Base-by-base conservation (phyloP, 2,797 vertebrate species). In the Mionectes olivaceus region DNA sequence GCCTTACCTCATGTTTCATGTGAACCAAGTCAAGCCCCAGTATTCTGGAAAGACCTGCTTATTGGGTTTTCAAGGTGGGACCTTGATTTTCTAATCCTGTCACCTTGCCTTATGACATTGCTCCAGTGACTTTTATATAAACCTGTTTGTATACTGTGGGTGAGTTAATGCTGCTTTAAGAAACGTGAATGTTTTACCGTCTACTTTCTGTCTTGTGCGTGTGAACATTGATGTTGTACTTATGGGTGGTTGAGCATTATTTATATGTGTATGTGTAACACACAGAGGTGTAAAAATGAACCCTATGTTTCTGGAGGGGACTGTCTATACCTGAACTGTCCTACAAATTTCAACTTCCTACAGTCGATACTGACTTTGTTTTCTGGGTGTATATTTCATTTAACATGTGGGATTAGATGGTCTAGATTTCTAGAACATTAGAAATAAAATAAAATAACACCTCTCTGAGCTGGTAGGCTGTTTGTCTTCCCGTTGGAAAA, bases 81-180 rank as follows among this genome's bases (percentile, higher is more conserved):
- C 49, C 57, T 74, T 0, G 0, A 13, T 2, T 53, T 75, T n/a
- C 43, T 75, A 93, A 87, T 96, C 95, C 95, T 96, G 92, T 91
- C 65, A 93, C 92, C 94, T 95, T 93, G 63, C 85, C 93, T 93
- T 94, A 47, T n/a, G 82, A 67, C 39, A 49, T 88, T 97, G 95
- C 87, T 93, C 61, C 67, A 78, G 30, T 53, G 39, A 39, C 46
- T 83, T 92, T 67, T 44, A 28, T 83, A 49, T 81, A 77, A 91
- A 83, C 17, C 6, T 91, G 16, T 75, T 89, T 25, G 16, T 87
- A 14, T 44, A 43, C 35, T 71, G 1, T 68, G n/a, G 57, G 17
- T 83, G 50, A 95, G 64, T 89, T 92, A 91, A 77, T 44, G 53
- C 73, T 76, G 19, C 69, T 78, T 64, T 70, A 83, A 95, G 93